A percentile compares a stretch with the other conserved stretches of the same genome.
These are phyloP conservation scores for Mus spretus DNA, from an alignment of 2,797 vertebrate species.

Conservation along the genomic window DNA sequence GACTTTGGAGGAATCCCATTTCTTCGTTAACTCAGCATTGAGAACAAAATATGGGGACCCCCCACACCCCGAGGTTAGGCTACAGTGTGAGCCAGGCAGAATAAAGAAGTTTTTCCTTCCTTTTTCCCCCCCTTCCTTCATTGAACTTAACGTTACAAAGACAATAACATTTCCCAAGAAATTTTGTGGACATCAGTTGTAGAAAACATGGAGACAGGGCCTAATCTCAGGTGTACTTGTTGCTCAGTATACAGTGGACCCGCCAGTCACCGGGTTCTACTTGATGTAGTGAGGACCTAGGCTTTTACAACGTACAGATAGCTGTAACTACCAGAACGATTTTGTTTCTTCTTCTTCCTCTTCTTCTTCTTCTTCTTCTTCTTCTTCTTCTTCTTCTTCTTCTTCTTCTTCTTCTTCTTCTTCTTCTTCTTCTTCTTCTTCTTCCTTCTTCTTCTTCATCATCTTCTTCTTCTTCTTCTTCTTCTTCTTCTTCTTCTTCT, in stretches of 20 bases:
- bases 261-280: neutral
- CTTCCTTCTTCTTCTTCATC: too few relatives aligned
- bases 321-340: neutral
- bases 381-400: too few relatives aligned
- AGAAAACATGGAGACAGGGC: conserved; percentile 37
- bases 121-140: too few relatives aligned
- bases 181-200: conserved; percentile 54
- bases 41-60: neutral
- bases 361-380: too few relatives aligned
- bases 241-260: neutral
- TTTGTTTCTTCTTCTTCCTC: too few relatives aligned
- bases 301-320: conserved; percentile 33
- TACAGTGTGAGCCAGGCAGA: conserved; percentile 42
- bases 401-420: too few relatives aligned
- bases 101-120: conserved; percentile 3
- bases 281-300: neutral
- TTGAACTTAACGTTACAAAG: conserved; percentile 30
- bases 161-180: conserved; percentile 68
- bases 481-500: too few relatives aligned
- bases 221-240: neutral
- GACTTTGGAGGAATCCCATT: conserved; percentile 33
- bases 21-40: conserved; percentile 60
- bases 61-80: conserved; percentile 1
- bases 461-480: too few relatives aligned
- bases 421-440: too few relatives aligned